Conservation (phyloP, 2,888 invertebrate genomes). For the Coremacera marginata region DNA sequence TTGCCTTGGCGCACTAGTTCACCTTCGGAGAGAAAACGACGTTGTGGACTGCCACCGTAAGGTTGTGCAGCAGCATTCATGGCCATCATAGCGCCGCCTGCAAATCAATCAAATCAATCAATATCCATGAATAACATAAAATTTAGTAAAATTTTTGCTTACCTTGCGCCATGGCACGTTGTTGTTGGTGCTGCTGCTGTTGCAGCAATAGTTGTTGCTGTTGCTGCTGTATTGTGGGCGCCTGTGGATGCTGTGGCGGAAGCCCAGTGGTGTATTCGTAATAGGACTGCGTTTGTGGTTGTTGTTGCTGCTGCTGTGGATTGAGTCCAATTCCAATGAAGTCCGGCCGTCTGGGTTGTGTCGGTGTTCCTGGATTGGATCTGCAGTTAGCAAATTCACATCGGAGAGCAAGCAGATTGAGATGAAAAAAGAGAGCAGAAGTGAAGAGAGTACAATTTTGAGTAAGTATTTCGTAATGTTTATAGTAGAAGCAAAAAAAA, state of each 20-base stretch:
- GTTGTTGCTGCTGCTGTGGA: constrained; percentile 57
- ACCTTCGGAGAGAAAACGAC: constrained; percentile 85
- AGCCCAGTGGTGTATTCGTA: constrained; percentile 68
- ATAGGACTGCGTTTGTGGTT: constrained; percentile 65
- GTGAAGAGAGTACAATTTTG: background rate
- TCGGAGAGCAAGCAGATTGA: background rate
- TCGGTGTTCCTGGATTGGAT: constrained; percentile 93
- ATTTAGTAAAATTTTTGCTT: constrained; percentile 36
- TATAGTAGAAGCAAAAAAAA: background rate
- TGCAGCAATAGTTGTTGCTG: constrained; percentile 66
- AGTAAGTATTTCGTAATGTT: background rate
- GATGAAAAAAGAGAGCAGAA: background rate
- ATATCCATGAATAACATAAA: background rate
- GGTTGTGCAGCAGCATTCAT: constrained; percentile 49
- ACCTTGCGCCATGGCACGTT: constrained; percentile 64
- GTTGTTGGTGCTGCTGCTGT: constrained; percentile 58
- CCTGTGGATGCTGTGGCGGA: constrained; percentile 68
- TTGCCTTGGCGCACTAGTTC: constrained; percentile 79
- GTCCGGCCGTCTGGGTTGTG: constrained; percentile 88
- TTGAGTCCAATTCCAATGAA: constrained; percentile 87
- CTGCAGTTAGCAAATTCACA: constrained; percentile 69
- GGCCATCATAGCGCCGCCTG: constrained; percentile 33
- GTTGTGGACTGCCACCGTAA: constrained; percentile 77
- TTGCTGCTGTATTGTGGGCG: constrained; percentile 67
- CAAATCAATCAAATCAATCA: constrained; percentile 33